A percentile compares a stretch with the other conserved stretches of the same genome.
These are phyloP conservation scores for Fragum sueziense DNA, from an alignment of 2,888 invertebrate genomes.

Conservation along the genomic window DNA sequence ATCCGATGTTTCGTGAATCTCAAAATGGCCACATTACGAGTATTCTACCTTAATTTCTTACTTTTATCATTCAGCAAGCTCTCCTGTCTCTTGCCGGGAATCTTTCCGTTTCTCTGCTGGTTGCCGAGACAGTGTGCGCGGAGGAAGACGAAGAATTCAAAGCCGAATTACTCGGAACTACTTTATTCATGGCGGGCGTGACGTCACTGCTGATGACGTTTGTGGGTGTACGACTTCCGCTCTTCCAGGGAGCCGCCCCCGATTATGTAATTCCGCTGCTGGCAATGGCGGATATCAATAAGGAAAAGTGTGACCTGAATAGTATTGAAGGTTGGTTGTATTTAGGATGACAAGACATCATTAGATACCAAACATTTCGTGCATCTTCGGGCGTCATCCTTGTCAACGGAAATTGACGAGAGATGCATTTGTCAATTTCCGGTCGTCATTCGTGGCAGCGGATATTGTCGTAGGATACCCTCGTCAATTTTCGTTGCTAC, in stretches of 20 bases:
- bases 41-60: no score
- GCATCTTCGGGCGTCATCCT: no score
- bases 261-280: slow-evolving; percentile 73
- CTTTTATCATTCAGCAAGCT: slow-evolving; percentile 57
- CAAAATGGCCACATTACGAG: no score
- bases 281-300: slow-evolving; percentile 63
- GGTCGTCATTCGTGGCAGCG: no score
- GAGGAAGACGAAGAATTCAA: slow-evolving; percentile 53
- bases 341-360: no score
- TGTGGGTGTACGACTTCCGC: slow-evolving; percentile 59
- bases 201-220: slow-evolving; percentile 57
- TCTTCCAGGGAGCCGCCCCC: slow-evolving; percentile 70
- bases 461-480: no score
- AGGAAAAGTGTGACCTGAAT: slow-evolving; percentile 57
- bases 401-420: no score
- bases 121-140: slow-evolving; percentile 61
- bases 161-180: slow-evolving; percentile 43
- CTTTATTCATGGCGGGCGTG: slow-evolving; percentile 62
- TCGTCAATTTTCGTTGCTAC: no score
- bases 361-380: no score
- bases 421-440: no score
- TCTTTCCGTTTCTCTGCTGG: slow-evolving; percentile 52
- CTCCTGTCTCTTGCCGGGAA: slow-evolving; percentile 47
- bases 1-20: no score
- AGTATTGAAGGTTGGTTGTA: slow-evolving; percentile 15